Evolutionary conservation across 1,140 invertebrate genomes (phyloP).

Genomic region (Drosophila hydei): DNA sequence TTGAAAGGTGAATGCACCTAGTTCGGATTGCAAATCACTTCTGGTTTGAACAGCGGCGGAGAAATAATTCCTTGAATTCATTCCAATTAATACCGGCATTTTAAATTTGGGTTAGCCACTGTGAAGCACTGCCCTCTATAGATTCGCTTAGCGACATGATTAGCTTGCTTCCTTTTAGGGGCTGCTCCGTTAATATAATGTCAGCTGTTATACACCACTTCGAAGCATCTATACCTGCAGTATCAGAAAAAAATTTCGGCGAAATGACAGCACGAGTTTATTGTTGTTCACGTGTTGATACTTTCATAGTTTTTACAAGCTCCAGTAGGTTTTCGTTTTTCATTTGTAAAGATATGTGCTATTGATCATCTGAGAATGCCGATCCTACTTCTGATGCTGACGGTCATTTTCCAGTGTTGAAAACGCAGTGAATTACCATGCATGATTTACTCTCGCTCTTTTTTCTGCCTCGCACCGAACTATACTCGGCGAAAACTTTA

Average conservation of each 20-base stretch:
- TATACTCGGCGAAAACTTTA: background rate
- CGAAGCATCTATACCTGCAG: slow-evolving; percentile 1
- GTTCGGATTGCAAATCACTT: slow-evolving; percentile 19
- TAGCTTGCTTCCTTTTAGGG: background rate
- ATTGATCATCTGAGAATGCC: too few species aligned
- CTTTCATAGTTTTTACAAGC: slow-evolving; percentile 17
- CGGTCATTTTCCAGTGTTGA: background rate
- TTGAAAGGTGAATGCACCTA: slow-evolving; percentile 8
- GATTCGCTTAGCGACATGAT: slow-evolving; percentile 4
- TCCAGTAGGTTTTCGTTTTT: slow-evolving; percentile 8
- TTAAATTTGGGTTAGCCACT: slow-evolving; percentile 6
- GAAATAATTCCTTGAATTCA: slow-evolving; percentile 14
- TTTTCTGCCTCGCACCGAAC: background rate
- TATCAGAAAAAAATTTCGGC: slow-evolving; percentile 4
- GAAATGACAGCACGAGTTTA: slow-evolving; percentile 2
- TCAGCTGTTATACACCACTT: slow-evolving; percentile 5
- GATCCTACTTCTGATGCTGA: slow-evolving; percentile 11
- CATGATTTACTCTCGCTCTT: background rate
- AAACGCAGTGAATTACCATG: background rate
- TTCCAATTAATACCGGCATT: slow-evolving; percentile 16
- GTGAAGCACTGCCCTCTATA: slow-evolving; percentile 7
- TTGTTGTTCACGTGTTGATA: slow-evolving; percentile 6
- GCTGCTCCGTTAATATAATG: too few species aligned
- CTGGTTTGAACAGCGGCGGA: background rate
- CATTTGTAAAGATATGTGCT: too few species aligned